Conservation (phyloP, 2,888 invertebrate species). For the Lasioglossum pauxillum region DNA sequence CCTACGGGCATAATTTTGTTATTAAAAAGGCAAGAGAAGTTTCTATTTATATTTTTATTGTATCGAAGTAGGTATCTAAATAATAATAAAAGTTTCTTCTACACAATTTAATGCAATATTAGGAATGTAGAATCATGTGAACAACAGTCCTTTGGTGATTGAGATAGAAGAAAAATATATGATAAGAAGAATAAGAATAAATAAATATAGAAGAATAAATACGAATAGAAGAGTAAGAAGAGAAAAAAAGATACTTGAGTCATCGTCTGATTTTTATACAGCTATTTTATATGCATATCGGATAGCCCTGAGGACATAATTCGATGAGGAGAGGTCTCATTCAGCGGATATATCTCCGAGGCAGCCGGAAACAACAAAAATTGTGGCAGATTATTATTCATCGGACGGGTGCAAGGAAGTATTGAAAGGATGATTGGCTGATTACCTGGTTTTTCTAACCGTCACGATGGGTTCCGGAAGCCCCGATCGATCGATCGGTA, state of each 20-base stretch:
- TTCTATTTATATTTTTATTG: no score
- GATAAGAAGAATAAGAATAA: no score
- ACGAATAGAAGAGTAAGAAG: no score
- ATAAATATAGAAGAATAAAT: no score
- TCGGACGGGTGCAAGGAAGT: neutral
- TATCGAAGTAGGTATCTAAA: no score
- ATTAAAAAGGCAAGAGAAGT: no score
- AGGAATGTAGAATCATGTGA: no score
- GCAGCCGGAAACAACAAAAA: neutral
- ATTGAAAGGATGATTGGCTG: neutral
- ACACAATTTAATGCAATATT: no score
- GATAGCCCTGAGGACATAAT: neutral
- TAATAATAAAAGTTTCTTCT: no score
- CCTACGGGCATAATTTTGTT: no score
- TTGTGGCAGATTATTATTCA: neutral
- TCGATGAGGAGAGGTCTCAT: neutral
- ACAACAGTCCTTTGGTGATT: no score
- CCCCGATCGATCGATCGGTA: conserved; percentile 8
- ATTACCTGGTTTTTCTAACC: neutral
- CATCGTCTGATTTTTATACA: neutral
- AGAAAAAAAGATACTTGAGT: neutral
- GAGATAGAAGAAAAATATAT: no score
- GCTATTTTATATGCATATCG: neutral
- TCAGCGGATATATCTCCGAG: neutral
- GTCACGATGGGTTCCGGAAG: neutral